A percentile compares a stretch with the other conserved stretches of the same genome.
Conservation (phyloP, 1,140 invertebrate genomes). For the Sycobia sp. region DNA sequence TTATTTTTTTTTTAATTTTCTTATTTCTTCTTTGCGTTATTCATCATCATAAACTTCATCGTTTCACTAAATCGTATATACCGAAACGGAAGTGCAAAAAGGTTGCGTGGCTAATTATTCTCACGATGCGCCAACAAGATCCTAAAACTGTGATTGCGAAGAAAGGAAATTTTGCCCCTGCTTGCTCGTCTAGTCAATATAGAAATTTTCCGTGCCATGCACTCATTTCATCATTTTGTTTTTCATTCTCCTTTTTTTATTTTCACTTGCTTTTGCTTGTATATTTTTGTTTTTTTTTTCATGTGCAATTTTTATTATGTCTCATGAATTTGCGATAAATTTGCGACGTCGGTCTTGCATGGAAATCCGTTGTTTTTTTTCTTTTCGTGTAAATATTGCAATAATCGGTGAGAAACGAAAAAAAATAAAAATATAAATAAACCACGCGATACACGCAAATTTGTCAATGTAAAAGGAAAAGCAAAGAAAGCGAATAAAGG, state of each 20-base stretch:
- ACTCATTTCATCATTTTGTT: constrained; percentile 1
- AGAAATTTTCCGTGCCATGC: not conserved
- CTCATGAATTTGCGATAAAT: constrained; percentile 2
- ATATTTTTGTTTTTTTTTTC: not conserved
- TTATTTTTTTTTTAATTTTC: constrained; percentile 10
- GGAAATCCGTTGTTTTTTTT: constrained; percentile 14
- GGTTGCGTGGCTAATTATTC: constrained; percentile 19
- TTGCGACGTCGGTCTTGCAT: constrained; percentile 30
- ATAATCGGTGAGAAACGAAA: constrained; percentile 9
- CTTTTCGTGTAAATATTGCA: constrained; percentile 17
- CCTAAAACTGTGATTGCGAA: constrained; percentile 34
- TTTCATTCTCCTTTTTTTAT: not conserved
- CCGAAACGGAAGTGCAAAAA: constrained; percentile 33
- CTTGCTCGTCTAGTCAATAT: too few relatives aligned
- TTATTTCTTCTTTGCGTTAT: too few relatives aligned
- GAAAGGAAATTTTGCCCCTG: constrained; percentile 17
- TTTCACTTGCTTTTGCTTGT: not conserved
- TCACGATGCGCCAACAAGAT: constrained; percentile 29
- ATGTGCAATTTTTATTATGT: not conserved
- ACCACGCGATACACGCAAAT: too few relatives aligned
- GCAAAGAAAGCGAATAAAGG: too few relatives aligned
- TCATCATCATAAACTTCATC: constrained; percentile 12
- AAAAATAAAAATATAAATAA: not conserved
- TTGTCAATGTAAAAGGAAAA: too few relatives aligned
- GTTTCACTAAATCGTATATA: constrained; percentile 22